A percentile compares a stretch with the other conserved stretches of the same genome.
Evolutionary conservation across 2,888 invertebrate species (phyloP).

Genomic region (Lasioglossum vierecki): DNA sequence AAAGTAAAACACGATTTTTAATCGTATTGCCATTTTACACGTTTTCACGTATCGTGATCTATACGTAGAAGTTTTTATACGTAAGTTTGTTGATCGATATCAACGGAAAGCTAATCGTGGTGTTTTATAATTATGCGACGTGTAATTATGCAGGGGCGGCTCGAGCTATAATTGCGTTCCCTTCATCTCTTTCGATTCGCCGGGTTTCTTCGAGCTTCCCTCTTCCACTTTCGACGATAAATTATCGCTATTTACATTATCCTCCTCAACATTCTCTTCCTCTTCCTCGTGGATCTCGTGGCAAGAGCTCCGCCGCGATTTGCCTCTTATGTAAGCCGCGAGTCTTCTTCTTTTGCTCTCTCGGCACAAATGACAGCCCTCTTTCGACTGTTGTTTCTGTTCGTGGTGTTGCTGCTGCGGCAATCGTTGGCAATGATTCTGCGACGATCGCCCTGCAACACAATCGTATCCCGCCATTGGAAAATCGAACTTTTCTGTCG

Average conservation of each 20-base stretch:
- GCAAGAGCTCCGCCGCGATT: conserved; percentile 84
- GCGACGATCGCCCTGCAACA: conserved; percentile 58
- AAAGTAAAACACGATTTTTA: background rate
- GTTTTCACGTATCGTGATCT: background rate
- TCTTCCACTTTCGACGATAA: conserved; percentile 8
- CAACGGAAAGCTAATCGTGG: background rate
- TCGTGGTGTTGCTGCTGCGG: conserved; percentile 81
- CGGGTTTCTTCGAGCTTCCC: background rate
- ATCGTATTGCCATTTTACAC: background rate
- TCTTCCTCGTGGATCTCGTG: conserved; percentile 85
- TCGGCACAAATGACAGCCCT: conserved; percentile 85
- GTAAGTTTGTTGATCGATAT: background rate
- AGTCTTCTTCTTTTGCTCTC: conserved; percentile 85
- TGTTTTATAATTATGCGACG: background rate
- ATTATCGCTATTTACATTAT: conserved; percentile 7
- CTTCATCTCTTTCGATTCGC: conserved; percentile 1
- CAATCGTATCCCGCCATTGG: conserved; percentile 24
- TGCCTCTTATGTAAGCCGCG: conserved; percentile 85
- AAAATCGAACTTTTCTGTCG: background rate
- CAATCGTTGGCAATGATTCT: conserved; percentile 73
- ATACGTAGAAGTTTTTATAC: background rate
- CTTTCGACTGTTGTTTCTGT: conserved; percentile 78
- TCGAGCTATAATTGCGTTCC: background rate
- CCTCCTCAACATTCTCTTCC: conserved; percentile 48
- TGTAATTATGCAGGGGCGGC: background rate